These are phyloP conservation scores for Strix uralensis DNA, from an alignment of 2,113 vertebrate genomes.

Conservation along the genomic window DNA sequence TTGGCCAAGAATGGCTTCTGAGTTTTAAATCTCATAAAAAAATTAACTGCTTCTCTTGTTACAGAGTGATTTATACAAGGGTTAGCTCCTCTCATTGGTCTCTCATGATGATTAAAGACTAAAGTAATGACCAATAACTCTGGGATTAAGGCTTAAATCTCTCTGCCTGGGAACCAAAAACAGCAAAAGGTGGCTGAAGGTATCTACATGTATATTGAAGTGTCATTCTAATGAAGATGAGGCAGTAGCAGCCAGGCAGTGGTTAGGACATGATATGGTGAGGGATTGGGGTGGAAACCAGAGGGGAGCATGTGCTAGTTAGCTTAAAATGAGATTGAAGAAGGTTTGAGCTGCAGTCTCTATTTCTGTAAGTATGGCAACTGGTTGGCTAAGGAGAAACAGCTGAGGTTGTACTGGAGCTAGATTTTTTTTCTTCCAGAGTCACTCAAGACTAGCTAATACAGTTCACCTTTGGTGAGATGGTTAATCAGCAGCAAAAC, in stretches of 20 bases:
- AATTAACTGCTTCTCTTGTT: not conserved
- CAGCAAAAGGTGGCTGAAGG: not conserved
- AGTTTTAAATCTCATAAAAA: constrained; percentile 3
- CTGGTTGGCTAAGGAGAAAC: not conserved
- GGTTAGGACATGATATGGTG: not conserved
- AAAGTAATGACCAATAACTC: constrained; percentile 25
- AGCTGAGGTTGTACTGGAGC: not conserved
- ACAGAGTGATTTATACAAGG: constrained; percentile 13
- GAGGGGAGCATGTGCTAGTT: not conserved
- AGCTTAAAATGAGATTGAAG: not conserved
- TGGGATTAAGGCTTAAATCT: constrained; percentile 43
- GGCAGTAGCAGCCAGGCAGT: not conserved
- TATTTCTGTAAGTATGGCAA: not conserved
- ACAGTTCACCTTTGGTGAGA: not conserved
- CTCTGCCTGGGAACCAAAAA: not conserved
- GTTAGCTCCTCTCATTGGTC: constrained; percentile 1
- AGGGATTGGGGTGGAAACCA: not conserved
- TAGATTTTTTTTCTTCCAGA: not conserved
- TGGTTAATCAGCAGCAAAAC: not conserved
- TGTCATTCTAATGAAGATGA: constrained; percentile 4
- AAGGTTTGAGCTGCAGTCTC: not conserved
- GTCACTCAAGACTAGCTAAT: not conserved
- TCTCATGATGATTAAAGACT: constrained; percentile 38
- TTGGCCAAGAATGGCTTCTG: not conserved
- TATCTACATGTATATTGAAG: not conserved